Conservation (phyloP, 1,140 invertebrate species). For the Apolygus lucorum region DNA sequence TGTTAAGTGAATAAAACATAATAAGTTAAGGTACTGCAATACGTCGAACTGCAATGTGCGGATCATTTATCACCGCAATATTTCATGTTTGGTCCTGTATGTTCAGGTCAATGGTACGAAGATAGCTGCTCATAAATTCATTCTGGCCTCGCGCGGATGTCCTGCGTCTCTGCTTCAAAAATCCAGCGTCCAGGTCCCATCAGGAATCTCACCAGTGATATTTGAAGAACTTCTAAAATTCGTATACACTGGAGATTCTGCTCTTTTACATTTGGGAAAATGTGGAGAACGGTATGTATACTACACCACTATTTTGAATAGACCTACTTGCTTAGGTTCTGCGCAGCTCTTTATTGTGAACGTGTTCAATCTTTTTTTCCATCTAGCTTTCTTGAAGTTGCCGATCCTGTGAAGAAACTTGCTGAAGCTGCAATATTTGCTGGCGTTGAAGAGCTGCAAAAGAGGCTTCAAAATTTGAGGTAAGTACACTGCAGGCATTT, state of each 20-base stretch:
- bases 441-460: neutral
- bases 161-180: constrained; percentile 4
- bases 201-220: constrained; percentile 48
- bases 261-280: too few relatives aligned
- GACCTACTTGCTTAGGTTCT: too few relatives aligned
- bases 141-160: constrained; percentile 43
- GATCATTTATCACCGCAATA: too few relatives aligned
- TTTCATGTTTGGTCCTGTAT: too few relatives aligned
- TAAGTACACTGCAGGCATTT: too few relatives aligned
- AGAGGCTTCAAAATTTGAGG: neutral
- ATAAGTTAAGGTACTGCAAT: too few relatives aligned
- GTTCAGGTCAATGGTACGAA: constrained; percentile 43
- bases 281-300: too few relatives aligned
- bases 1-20: too few relatives aligned
- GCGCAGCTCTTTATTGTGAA: too few relatives aligned
- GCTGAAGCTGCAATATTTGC: constrained; percentile 45
- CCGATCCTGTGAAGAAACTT: constrained; percentile 46
- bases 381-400: constrained; percentile 21
- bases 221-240: constrained; percentile 55
- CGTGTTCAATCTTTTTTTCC: constrained; percentile 5
- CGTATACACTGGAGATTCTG: constrained; percentile 58
- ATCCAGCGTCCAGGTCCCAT: constrained; percentile 36
- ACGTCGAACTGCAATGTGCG: too few relatives aligned
- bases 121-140: constrained; percentile 57
- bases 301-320: too few relatives aligned